These are phyloP conservation scores for Diarsia mendica DNA, from an alignment of 2,888 invertebrate species.

Conservation along the genomic window DNA sequence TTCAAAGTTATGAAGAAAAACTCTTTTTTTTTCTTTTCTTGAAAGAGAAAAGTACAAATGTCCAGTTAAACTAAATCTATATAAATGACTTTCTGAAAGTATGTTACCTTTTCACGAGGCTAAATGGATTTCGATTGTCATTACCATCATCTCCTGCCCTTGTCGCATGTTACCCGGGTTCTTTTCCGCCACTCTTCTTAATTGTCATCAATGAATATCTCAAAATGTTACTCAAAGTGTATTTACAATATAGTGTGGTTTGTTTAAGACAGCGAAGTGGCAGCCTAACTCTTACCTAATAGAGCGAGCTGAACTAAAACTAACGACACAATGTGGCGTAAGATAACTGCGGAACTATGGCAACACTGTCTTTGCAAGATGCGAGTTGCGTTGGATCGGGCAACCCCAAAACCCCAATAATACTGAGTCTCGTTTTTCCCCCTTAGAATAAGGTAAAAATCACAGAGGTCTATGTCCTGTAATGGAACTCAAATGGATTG, in stretches of 20 bases:
- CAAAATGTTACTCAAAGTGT: not conserved
- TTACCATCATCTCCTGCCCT: too few relatives aligned
- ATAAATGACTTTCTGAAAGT: too few relatives aligned
- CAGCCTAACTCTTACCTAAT: conserved; percentile 58
- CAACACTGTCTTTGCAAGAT: conserved; percentile 42
- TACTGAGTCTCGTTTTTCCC: too few relatives aligned
- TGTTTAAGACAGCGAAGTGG: conserved; percentile 12
- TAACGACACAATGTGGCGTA: conserved; percentile 68
- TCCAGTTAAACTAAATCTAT: not conserved
- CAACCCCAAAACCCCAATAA: not conserved
- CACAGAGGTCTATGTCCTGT: too few relatives aligned
- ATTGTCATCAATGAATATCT: not conserved
- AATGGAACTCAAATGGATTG: too few relatives aligned
- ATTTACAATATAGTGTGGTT: not conserved
- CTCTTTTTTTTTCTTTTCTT: too few relatives aligned
- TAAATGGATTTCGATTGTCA: too few relatives aligned
- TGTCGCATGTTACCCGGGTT: too few relatives aligned
- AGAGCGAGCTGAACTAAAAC: conserved; percentile 68
- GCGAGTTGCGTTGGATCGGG: conserved; percentile 42
- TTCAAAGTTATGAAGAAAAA: not conserved
- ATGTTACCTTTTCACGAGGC: too few relatives aligned
- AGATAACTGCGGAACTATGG: conserved; percentile 73
- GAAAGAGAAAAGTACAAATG: not conserved
- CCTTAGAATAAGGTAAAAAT: too few relatives aligned
- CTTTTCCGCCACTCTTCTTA: too few relatives aligned